Evolutionary conservation across 2,888 invertebrate species (phyloP), one percentile per base, ranked within the genome.

Genomic region (Priocnemis perturbator): DNA sequence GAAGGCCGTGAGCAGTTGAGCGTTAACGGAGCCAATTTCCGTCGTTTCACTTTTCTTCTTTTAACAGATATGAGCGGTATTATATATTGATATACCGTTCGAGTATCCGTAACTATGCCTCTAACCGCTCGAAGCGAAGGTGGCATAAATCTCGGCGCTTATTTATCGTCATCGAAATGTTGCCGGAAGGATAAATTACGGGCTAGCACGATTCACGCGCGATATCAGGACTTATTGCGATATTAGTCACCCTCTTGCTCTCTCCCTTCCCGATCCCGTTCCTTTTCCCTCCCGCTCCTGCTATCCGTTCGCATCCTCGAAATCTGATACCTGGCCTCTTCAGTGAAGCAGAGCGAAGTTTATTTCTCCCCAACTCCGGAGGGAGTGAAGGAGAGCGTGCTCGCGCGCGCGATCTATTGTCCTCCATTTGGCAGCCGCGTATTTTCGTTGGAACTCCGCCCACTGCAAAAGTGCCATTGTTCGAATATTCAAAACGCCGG

Each of bases 401-500:
- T 19, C 58, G 63, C 61, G 59, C 45, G 17, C 50, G 26, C 23
- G 55, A 45, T 61, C 66, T 72, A 77, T 74, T 77, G 74, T 77
- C 67, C 68, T 52, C 57, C 56, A 57, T 26, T 21, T 67, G 63
- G 47, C 56, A 53, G 53, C 23, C 72, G 72, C 63, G 76, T 77
- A 74, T 77, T 81, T 79, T 80, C 79, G 72, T 76, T 73, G 77
- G 72, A 73, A 76, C 74, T 74, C 78, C 78, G 71, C 70, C 74
- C 74, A 73, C 69, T 62, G 73, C 74, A 53, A 74, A 78, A 80
- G 74, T 80, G 70, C 74, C 80, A 83, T 83, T 83, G 83, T 83
- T 81, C 78, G 77, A 64, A 73, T 79, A 82, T 81, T 83, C 80
- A 77, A 81, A 83, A 78, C 80, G 79, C 67, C 76, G 76, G 74